Percentiles rank a stretch among this genome's conserved stretches.
phyloP scores from a whole-genome alignment of 2,113 vertebrate species.

The Gasterosteus nipponicus region DNA sequence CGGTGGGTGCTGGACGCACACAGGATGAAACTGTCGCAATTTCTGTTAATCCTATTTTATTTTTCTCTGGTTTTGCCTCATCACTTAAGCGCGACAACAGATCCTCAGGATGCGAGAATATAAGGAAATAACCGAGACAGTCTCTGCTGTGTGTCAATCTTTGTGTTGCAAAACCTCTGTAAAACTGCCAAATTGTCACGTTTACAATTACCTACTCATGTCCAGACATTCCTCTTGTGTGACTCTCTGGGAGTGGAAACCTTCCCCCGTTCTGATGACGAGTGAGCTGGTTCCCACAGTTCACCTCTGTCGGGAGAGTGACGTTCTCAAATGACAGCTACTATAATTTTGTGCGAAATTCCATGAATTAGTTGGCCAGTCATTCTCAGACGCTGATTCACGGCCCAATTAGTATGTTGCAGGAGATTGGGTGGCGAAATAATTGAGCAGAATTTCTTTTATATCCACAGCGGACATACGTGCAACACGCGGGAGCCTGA shows the following conservation, averaged over 20 bases:
- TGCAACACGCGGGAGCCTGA: neutral
- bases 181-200: constrained; percentile 21
- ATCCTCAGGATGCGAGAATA: neutral
- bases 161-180: neutral
- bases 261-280: constrained; percentile 68
- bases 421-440: neutral
- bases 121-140: neutral
- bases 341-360: neutral
- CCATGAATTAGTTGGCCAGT: neutral
- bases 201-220: constrained; percentile 62
- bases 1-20: neutral
- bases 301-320: constrained; percentile 20
- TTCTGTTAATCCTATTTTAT: neutral
- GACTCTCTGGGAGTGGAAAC: constrained; percentile 69
- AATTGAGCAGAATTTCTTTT: neutral
- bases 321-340: neutral
- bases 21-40: neutral
- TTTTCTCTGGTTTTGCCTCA: neutral
- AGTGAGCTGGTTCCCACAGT: constrained; percentile 69
- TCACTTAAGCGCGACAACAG: neutral
- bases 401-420: too few species aligned
- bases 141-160: neutral
- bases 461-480: neutral
- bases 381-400: neutral
- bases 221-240: constrained; percentile 78